A percentile compares a stretch with the other conserved stretches of the same genome.
These are phyloP conservation scores for Syrista parreyssii DNA, from an alignment of 2,888 invertebrate genomes.

Conservation along the genomic window DNA sequence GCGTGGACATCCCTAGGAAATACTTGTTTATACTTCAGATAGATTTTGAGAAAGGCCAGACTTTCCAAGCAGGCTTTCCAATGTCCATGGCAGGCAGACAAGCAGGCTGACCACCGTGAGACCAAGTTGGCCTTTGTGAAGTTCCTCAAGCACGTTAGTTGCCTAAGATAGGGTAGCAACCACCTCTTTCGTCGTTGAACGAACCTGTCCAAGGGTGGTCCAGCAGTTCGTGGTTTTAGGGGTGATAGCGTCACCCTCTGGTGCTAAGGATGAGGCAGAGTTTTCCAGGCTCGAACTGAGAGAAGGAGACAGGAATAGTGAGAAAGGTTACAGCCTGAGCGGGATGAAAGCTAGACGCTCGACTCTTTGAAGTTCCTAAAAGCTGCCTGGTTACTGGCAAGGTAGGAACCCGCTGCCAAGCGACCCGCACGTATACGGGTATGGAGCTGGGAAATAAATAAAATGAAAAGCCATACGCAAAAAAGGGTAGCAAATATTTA, in stretches of 20 bases:
- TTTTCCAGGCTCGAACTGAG: no score
- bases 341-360: background rate
- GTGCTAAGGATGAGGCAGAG: no score
- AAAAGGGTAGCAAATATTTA: background rate
- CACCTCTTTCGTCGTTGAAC: no score
- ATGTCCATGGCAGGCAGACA: no score
- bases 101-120: background rate
- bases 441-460: background rate
- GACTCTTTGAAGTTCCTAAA: constrained; percentile 59
- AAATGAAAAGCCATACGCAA: background rate
- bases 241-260: constrained; percentile 1
- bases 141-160: constrained; percentile 35
- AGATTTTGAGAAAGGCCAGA: no score
- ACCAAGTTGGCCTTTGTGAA: constrained; percentile 40
- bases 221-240: background rate
- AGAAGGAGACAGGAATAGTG: background rate
- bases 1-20: no score
- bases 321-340: background rate
- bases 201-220: no score
- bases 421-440: background rate
- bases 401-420: background rate
- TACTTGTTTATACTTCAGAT: no score
- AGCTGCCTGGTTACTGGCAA: constrained; percentile 36
- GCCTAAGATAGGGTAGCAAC: constrained; percentile 34
- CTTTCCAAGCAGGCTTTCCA: no score